A percentile compares a stretch with the other conserved stretches of the same genome.
Conservation (phyloP, 2,797 vertebrate species). For the Psittacula derbiana region DNA sequence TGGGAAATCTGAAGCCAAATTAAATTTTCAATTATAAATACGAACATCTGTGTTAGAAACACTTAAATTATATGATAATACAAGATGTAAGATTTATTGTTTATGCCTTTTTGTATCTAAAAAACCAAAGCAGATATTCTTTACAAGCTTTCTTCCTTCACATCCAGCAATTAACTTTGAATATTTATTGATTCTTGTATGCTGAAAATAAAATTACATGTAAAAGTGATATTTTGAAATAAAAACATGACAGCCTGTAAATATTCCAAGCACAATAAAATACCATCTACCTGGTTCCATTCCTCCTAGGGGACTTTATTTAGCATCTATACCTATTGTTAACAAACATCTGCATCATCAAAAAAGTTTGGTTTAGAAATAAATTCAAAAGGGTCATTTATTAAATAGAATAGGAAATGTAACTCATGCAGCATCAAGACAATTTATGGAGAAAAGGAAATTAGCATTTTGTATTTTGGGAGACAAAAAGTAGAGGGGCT, state of each 20-base stretch:
- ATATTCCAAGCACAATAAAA: not conserved
- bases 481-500: not conserved
- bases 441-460: not conserved
- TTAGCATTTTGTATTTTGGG: not conserved
- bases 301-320: not conserved
- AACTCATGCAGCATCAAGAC: not conserved
- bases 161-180: not conserved
- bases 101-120: not conserved
- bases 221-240: not conserved
- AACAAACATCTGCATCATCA: not conserved
- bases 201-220: not conserved
- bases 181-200: not conserved
- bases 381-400: not conserved
- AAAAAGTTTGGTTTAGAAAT: not conserved
- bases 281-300: not conserved
- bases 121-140: not conserved
- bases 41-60: constrained; percentile 60
- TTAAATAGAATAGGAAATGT: not conserved
- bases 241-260: not conserved
- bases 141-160: not conserved
- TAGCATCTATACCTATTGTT: not conserved
- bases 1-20: constrained; percentile 60
- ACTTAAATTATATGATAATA: constrained; percentile 40
- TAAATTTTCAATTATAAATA: constrained; percentile 72
- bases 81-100: constrained; percentile 12